Evolutionary conservation across 2,113 vertebrate genomes (phyloP), one percentile per base, ranked within the genome.

Genomic region (Cheilinus undulatus): DNA sequence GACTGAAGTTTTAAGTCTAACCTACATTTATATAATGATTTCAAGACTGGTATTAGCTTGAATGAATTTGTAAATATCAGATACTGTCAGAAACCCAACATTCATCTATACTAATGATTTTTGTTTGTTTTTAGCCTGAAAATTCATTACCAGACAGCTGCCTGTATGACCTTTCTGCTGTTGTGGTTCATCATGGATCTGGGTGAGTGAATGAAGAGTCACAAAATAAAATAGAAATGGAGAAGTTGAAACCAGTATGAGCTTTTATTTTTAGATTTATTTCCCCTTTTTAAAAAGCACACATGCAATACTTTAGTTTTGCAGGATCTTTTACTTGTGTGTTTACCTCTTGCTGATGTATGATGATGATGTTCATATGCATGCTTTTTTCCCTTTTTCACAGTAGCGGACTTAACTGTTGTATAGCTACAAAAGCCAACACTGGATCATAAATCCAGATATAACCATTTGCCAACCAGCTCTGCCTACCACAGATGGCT

Each of bases 131-230:
- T 23, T 58, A 99, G 97, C 96, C 96, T 9, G 96, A 97, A 86
- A 97, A 95, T 85, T 95, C 94, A 2, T 93, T 94, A 69, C 95
- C 95, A 0, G 96, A 95, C 42, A 96, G 83, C 68, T 97, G 96
- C 81, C 93, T 98, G 20, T 99, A 98, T 19, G 96, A 98, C 86
- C 96, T 99, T 0, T 96, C 93, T 0, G 98, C 97, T 23, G 96
- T 99, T 9, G 98, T 99, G 9, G 97, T 99, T 71, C 97, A 99
- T 90, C 98, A 99, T 2, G 98, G 98, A 7, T 99, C 97, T 11
- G 97, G 97, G 98, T 99, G 84, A 96, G 97, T 94, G n/a, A 36
- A n/a, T 61, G 56, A 34, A 36, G 1, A 19, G 0, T 36, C 14
- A 15, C 17, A 26, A n/a, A n/a, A 19, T 27, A 53, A 36, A 45